Evolutionary conservation across 2,797 vertebrate species (phyloP), one percentile per base, ranked within the genome.

Genomic region (Aeoliscus strigatus): DNA sequence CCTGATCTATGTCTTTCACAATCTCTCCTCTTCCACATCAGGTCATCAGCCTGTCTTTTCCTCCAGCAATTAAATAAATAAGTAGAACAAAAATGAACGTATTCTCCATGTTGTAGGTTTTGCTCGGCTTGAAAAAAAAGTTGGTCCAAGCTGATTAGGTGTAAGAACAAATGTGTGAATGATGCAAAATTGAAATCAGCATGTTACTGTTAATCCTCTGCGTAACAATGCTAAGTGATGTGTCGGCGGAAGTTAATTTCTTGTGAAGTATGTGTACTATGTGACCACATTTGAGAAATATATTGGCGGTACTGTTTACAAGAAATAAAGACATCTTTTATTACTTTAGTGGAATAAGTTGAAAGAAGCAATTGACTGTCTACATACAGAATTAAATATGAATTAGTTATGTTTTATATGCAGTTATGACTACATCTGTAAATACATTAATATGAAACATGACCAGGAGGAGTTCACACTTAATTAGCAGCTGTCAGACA

Each of bases 1-100:
- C 58, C 46, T 27, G 14, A 54, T 69, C 56, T 73, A 72, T 61
- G 47, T 75, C 62, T 73, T 64, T 77, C 48, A 68, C 67, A 75
- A 54, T 67, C 40, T 69, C 28, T 29, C 15, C 47, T 50, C 42
- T 24, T 55, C 49, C 62, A 55, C 60, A 73, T 73, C 70, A 66
- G 66, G 66, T 56, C 63, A 54, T 67, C 70, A 50, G 56, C 42
- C 53, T 52, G 64, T 67, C n/a, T n/a, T 70, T 49, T 63, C 58
- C 65, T 62, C 47, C 65, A n/a, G n/a, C n/a, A n/a, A n/a, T n/a
- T 21, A 21, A 21, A 21, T 6, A 3, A 21, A 3, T 6, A 3
- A 21, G 3, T 21, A 41, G 24, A 35, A 29, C 42, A 45, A 52
- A 55, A 74, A 69, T 40, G 24, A 43, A 54, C 48, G 34, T 51